Evolutionary conservation across 2,888 invertebrate genomes (phyloP).

Genomic region (Oscheius onirici): DNA sequence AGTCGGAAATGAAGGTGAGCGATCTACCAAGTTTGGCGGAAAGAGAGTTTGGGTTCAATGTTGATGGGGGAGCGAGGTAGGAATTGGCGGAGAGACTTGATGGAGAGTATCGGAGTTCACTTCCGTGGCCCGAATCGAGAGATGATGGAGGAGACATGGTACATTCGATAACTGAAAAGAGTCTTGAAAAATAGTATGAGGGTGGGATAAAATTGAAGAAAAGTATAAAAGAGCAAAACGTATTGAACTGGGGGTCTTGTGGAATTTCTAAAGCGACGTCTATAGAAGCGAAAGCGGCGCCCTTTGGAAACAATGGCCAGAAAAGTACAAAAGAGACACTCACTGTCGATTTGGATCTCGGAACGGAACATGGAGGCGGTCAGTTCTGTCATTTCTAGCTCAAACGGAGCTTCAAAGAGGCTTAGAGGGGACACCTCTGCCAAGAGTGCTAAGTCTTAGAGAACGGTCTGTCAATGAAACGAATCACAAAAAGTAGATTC

Average conservation of each 20-base stretch:
- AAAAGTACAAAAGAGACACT: neutral
- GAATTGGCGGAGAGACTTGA: conserved; percentile 2
- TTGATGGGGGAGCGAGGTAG: neutral
- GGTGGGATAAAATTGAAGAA: neutral
- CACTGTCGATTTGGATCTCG: neutral
- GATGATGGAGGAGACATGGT: conserved; percentile 17
- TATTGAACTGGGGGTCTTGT: neutral
- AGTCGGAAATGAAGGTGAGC: neutral
- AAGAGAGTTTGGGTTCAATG: too few species aligned
- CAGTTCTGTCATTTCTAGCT: neutral
- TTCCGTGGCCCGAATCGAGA: conserved; percentile 18
- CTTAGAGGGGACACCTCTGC: neutral
- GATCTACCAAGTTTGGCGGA: conserved; percentile 5
- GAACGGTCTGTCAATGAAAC: neutral
- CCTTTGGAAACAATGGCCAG: neutral
- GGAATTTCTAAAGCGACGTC: neutral
- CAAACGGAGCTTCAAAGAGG: conserved; percentile 5
- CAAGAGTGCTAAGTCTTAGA: neutral
- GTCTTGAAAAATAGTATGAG: neutral
- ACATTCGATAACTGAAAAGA: neutral
- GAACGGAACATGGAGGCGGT: neutral
- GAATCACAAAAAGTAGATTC: neutral
- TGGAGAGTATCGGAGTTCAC: conserved; percentile 10
- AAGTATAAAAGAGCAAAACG: neutral
- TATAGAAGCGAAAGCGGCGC: neutral